Evolutionary conservation across 2,797 vertebrate species (phyloP), one percentile per base, ranked within the genome.

Genomic region (Decapterus maruadsi): DNA sequence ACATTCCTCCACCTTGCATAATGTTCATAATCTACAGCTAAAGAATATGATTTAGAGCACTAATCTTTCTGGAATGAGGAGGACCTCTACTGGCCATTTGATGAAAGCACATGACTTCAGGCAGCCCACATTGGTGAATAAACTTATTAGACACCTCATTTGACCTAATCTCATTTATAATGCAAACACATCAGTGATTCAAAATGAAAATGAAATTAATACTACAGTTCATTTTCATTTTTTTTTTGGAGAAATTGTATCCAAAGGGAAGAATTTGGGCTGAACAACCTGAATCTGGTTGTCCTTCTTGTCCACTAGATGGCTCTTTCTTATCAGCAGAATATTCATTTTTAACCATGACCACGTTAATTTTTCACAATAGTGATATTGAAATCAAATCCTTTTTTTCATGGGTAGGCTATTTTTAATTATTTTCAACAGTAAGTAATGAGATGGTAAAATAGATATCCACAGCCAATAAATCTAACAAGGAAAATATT

Each of bases 31-130:
- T 3, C 22, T 11, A 53, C 4, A 29, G 8, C 8, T 29, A 34
- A 17, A 31, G 29, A 56, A 17, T 10, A 0, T 10, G 34, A 34
- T 4, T 56, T n/a, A 2, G 20, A 50, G 22, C 14, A 46, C 17
- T 20, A 17, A 22, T 62, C 19, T 45, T 1, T 20, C 16, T 78
- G 43, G 76, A 51, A 54, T 42, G 59, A 81, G 68, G 67, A 71
- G 12, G 83, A 66, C 89, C 81, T 87, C 90, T 89, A 77, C 73
- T 90, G 90, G 87, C 31, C 64, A 59, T 60, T 51, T 31, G 4
- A 13, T 17, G 22, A 26, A 83, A 80, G 66, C 7, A 71, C 22
- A 9, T 51, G 43, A 56, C 6, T n/a, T 10, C 12, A 43, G 22
- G 14, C 16, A 36, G 20, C 34, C 2, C 40, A 71, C 16, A 56